Base-by-base conservation (phyloP, 2,888 invertebrate genomes). In the Chrysolina haemoptera region DNA sequence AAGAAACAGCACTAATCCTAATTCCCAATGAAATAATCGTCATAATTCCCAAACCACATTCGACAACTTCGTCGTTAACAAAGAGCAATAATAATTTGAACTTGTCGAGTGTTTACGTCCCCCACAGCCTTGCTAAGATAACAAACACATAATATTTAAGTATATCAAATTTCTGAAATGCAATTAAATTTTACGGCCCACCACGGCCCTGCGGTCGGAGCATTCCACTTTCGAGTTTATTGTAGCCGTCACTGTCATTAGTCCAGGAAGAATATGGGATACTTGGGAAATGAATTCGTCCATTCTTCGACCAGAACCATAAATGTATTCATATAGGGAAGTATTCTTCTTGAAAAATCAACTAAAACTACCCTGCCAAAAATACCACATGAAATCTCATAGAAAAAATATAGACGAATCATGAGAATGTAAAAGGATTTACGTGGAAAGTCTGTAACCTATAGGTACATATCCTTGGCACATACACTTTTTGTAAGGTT, bases 91-190 rank as follows among this genome's bases (percentile, higher is more conserved):
- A 73, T 66, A 50, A 71, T 62, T 73, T 59, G 62, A 68, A 62
- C 62, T 71, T 43, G 18, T 35, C 41, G 62, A 67, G 59, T 59
- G 35, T 71, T 71, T 71, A 50, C 22, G 66, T 68, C 62, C 68
- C 62, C 53, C 35, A n/a, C 59, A 65, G 43, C 46, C 64, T 69
- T 65, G 53, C 48, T 43, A 20, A 62, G 65, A 69, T 64, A 69
- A 65, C 59, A 59, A 59, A 59, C 64, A 65, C 65, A 73, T 73
- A 69, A 73, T 69, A 73, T 65, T 69, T 66, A 50, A 66, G 66
- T 73, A 73, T 70, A 73, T 73, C 66, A 73, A 73, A 73, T 69
- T 70, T 65, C 73, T 27, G 65, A 48, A 62, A 70, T 53, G 69
- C 70, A 70, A 73, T 73, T 66, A 73, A 70, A 66, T 59, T 73